A percentile compares a stretch with the other conserved stretches of the same genome.
phyloP scores from a whole-genome alignment of 2,113 vertebrate genomes.

The Potamarius usumacintae region DNA sequence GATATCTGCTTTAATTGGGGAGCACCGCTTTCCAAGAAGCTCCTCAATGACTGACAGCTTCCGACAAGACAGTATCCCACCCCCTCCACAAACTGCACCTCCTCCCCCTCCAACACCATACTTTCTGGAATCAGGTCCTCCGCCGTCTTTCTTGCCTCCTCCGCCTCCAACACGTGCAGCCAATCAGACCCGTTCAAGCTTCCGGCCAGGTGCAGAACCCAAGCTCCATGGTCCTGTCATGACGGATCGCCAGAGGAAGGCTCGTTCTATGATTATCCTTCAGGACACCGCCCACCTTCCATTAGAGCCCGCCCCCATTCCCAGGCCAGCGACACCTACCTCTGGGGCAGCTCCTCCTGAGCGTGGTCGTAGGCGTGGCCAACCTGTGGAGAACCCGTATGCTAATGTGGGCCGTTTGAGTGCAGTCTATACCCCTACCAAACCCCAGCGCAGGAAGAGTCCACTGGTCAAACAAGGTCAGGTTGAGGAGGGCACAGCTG shows the following conservation, averaged over 20 bases:
- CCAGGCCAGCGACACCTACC: slow-evolving; percentile 68
- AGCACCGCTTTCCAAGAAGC: slow-evolving; percentile 92
- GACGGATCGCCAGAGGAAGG: slow-evolving; percentile 89
- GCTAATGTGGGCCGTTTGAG: slow-evolving; percentile 93
- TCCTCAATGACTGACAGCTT: slow-evolving; percentile 92
- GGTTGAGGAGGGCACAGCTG: slow-evolving; percentile 77
- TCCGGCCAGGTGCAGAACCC: slow-evolving; percentile 89
- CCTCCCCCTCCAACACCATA: slow-evolving; percentile 88
- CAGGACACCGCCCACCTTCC: slow-evolving; percentile 84
- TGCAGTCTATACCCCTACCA: slow-evolving; percentile 85
- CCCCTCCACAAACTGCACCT: slow-evolving; percentile 89
- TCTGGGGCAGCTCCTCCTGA: slow-evolving; percentile 73
- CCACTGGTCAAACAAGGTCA: slow-evolving; percentile 95
- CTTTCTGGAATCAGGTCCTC: slow-evolving; percentile 86
- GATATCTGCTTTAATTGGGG: slow-evolving; percentile 84
- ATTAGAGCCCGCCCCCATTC: slow-evolving; percentile 71
- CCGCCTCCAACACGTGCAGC: slow-evolving; percentile 85
- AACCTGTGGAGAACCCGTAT: slow-evolving; percentile 90
- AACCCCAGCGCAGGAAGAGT: slow-evolving; percentile 95
- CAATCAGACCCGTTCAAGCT: slow-evolving; percentile 89
- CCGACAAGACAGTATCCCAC: slow-evolving; percentile 85
- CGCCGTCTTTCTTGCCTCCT: slow-evolving; percentile 89
- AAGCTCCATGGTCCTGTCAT: slow-evolving; percentile 80
- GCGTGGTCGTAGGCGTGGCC: slow-evolving; percentile 83
- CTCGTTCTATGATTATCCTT: slow-evolving; percentile 96